Base-by-base conservation (phyloP, 2,888 invertebrate genomes). In the Muscina levida region DNA sequence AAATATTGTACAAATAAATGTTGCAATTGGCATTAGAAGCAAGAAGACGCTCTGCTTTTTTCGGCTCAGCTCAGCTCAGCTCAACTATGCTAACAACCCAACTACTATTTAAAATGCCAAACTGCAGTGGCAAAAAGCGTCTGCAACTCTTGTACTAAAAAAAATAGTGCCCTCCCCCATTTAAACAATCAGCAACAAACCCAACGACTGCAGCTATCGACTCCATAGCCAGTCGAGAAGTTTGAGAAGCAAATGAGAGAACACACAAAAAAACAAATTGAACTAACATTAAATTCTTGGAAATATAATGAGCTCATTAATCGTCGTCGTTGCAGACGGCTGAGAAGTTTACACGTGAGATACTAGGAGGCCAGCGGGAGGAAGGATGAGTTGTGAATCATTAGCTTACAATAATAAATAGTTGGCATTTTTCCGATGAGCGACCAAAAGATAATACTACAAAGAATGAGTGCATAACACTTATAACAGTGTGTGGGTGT, bases 221-320 rank as follows among this genome's bases (percentile, higher is more conserved):
- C n/a, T 2, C n/a, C 51, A 22, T 31, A 31, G 31, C 8, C 31
- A 11, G 24, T 19, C 3, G 19, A 48, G 11, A 46, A 48, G 15
- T 8, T 48, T 1, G 48, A 44, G 37, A 62, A 62, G 39, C 22
- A 42, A 31, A 62, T 19, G 17, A 53, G 10, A 53, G n/a, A 62
- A 62, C n/a, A n/a, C n/a, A n/a, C n/a, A n/a, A n/a, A 62, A 37
- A 17, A 17, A 37, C 2, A 17, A 59, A 8, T 4, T n/a, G 46
- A 62, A 42, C n/a, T 57, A 44, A 65, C 44, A 48, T 37, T 51
- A 66, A 73, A 71, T 71, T 80, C 73, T 77, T 80, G 57, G 70
- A 80, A 73, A 73, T 75, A 66, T 70, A 80, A 80, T 77, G 80
- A 73, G 72, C 79, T 72, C 72, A 80, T 76, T 79, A 79, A 79